A percentile compares a stretch with the other conserved stretches of the same genome.
phyloP scores from a whole-genome alignment of 2,888 invertebrate species.

The Globia sparganii region DNA sequence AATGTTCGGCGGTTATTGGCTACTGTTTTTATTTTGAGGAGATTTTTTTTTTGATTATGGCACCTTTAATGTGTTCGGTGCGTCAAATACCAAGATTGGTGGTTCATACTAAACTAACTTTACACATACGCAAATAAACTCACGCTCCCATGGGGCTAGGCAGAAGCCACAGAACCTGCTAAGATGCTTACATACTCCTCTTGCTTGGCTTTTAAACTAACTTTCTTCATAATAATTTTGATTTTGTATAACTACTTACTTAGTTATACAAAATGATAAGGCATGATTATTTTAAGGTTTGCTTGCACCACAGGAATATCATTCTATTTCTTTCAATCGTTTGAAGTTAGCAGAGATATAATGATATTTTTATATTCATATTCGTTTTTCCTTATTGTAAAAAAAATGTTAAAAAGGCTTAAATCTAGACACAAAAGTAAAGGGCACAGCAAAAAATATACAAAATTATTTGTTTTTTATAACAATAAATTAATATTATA shows the following conservation, averaged over 20 bases:
- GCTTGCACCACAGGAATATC: neutral
- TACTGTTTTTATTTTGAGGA: neutral
- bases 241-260: neutral
- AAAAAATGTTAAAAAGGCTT: too few species aligned
- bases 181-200: neutral
- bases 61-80: neutral
- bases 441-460: too few species aligned
- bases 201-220: neutral
- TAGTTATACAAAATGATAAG: neutral
- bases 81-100: too few species aligned
- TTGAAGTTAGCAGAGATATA: neutral
- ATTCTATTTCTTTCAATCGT: neutral
- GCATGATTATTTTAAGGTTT: neutral
- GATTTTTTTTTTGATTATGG: neutral
- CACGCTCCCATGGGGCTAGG: neutral
- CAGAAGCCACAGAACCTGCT: neutral
- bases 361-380: neutral
- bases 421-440: too few species aligned
- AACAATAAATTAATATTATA: too few species aligned
- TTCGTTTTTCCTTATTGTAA: too few species aligned
- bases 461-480: too few species aligned
- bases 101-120: neutral
- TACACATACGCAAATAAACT: neutral
- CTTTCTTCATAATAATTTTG: neutral
- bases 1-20: conserved; percentile 1